These are phyloP conservation scores for Eumeta japonica DNA, from an alignment of 1,140 invertebrate genomes.

Conservation along the genomic window DNA sequence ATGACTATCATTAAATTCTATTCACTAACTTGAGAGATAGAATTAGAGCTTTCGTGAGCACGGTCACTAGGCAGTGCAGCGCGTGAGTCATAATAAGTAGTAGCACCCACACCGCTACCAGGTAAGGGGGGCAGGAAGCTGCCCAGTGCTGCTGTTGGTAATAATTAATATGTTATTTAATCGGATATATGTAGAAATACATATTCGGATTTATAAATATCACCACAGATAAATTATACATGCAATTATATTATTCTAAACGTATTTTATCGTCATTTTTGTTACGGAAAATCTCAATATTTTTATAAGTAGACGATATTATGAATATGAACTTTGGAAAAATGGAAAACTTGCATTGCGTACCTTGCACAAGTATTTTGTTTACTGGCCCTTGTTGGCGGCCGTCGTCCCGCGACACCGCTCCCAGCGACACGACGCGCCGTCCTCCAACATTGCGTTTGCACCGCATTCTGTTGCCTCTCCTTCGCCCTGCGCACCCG, in stretches of 20 bases:
- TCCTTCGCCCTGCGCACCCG: too few species aligned
- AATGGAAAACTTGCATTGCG: not conserved
- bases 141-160: conserved; percentile 38
- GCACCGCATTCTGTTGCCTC: too few species aligned
- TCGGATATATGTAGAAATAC: not conserved
- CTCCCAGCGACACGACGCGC: conserved; percentile 13
- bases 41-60: conserved; percentile 27
- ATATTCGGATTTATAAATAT: not conserved
- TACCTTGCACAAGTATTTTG: conserved; percentile 32
- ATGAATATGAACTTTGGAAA: not conserved
- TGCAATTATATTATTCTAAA: too few species aligned
- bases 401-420: conserved; percentile 8
- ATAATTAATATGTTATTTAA: conserved; percentile 1
- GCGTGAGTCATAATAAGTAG: conserved; percentile 33
- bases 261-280: too few species aligned
- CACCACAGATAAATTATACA: too few species aligned
- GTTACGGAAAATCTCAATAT: too few species aligned
- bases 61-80: conserved; percentile 28
- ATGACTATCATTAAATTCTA: too few species aligned
- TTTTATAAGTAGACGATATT: not conserved
- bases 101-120: conserved; percentile 39
- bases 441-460: too few species aligned
- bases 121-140: conserved; percentile 45
- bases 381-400: conserved; percentile 11
- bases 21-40: conserved; percentile 32